phyloP scores from a whole-genome alignment of 2,797 vertebrate genomes.

The Neostethus bicornis region DNA sequence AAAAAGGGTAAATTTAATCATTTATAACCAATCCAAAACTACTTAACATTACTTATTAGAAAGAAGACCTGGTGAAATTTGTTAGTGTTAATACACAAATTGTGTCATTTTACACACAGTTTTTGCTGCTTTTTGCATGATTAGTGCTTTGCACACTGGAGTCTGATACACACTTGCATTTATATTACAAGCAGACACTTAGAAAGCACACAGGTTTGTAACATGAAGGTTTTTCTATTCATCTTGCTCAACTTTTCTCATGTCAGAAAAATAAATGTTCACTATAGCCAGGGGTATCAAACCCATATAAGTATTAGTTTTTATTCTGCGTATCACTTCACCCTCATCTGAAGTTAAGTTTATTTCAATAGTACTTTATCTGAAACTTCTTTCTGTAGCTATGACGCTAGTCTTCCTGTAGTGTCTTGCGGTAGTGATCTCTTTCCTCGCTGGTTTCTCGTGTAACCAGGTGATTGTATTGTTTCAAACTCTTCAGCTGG shows the following conservation, averaged over 20 bases:
- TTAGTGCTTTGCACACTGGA: slow-evolving; percentile 75
- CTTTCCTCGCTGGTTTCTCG: slow-evolving; percentile 87
- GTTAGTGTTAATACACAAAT: slow-evolving; percentile 48
- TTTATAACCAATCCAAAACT: slow-evolving; percentile 45
- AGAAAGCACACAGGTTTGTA: slow-evolving; percentile 78
- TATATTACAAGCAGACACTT: slow-evolving; percentile 82
- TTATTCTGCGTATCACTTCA: slow-evolving; percentile 53
- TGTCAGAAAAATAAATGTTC: slow-evolving; percentile 69
- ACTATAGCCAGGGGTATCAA: slow-evolving; percentile 76
- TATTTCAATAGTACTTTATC: slow-evolving; percentile 54
- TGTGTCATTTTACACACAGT: slow-evolving; percentile 32
- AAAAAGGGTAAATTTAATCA: slow-evolving; percentile 16
- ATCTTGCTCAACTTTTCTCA: slow-evolving; percentile 69
- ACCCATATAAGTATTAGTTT: slow-evolving; percentile 69
- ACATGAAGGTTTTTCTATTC: slow-evolving; percentile 60
- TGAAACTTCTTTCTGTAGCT: slow-evolving; percentile 62
- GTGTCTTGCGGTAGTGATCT: slow-evolving; percentile 84
- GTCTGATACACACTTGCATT: slow-evolving; percentile 74
- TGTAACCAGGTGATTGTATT: slow-evolving; percentile 78
- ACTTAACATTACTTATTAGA: too few relatives aligned
- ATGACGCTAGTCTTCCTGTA: slow-evolving; percentile 78
- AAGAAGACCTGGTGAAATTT: too few relatives aligned
- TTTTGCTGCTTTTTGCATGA: slow-evolving; percentile 62
- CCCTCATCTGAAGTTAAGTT: slow-evolving; percentile 49
- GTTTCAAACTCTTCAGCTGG: slow-evolving; percentile 89